Evolutionary conservation across 1,140 invertebrate genomes (phyloP), one percentile per base, ranked within the genome.

Genomic region (Dinothrombium tinctorium): DNA sequence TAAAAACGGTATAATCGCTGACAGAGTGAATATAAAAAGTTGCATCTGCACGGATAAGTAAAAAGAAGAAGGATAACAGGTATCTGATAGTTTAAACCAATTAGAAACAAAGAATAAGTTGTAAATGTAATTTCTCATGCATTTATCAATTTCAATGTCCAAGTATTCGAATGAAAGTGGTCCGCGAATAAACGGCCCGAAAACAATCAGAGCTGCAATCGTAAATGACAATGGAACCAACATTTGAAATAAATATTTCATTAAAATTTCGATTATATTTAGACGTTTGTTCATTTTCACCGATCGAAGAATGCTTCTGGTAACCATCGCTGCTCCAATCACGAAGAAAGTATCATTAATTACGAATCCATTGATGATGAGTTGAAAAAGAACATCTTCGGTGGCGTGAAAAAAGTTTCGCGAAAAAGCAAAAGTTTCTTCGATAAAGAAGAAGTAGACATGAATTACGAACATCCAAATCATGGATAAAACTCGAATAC

Each of bases 391-490:
- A 15, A 47, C 35, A 5, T 40, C 43, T 33, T 47, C 43, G 1
- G 42, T 9, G 12, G 31, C 14, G 11, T 28, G n/a, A 2, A 43
- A n/a, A 28, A 43, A 43, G 7, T 28, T 14, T 2, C 22, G 19
- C 2, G 24, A n/a, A 12, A 22, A 43, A 7, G 20, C 11, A 37
- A 43, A 38, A 21, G 33, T 29, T 20, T 42, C 39, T 26, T 40
- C 36, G 2, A 45, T 28, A 2, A 32, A 17, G 22, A 42, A 15
- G 20, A 43, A 41, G 21, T 50, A 83, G 0, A 79, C 78, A 56
- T 90, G 83, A 0, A 80, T 82, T 2, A 87, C 66, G 33, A 90
- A 79, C 1, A 90, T 78, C 84, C 84, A 89, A 7, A 71, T 71
- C 78, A 87, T 86, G 48, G 77, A 82, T 28, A 87, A 67, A 0